Evolutionary conservation across 2,888 invertebrate species (phyloP), one percentile per base, ranked within the genome.

Genomic region (Lochmaea crataegi): DNA sequence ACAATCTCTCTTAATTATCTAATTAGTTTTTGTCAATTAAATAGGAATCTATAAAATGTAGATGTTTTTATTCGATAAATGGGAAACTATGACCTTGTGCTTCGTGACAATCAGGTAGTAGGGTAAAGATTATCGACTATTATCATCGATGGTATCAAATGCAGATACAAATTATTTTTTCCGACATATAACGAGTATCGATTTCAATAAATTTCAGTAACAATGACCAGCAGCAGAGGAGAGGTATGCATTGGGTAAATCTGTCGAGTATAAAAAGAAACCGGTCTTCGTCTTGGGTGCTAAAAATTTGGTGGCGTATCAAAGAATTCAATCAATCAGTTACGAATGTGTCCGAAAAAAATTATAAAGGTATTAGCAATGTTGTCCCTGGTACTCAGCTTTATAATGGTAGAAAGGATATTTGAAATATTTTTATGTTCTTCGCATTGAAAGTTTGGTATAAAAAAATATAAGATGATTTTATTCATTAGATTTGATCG

Each of bases 291-390:
- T 3, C 45, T 45, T 6, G 45, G 53, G 53, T 53, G 53, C 16
- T 53, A 53, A 53, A 53, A 53, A 53, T 53, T 53, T 53, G 18
- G 53, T 16, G 53, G 16, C 18, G 53, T 53, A 53, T 6, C 53
- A 10, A 16, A 18, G 53, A 53, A 53, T 53, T 18, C 16, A 53
- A 16, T 18, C 53, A 53, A 53, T 53, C 53, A 53, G 18, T 53
- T 10, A 53, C 16, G 53, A 53, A 45, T 45, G 45, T 14, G 11
- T 45, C 14, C 14, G 51, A 51, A 51, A 51, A 51, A 51, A 51
- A 51, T 2, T 51, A 45, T 45, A 4, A 45, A 45, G 45, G 45
- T 14, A 45, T 45, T 45, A 45, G 45, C 45, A 45, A 45, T 45
- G 45, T 14, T 45, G 45, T 45, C 45, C 14, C 6, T 45, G 45